Percentiles rank a stretch among this genome's conserved stretches.
Evolutionary conservation across 2,113 vertebrate genomes (phyloP).

Genomic region (Rattus norvegicus): GRCr8 NC_086020.1:249715501-249716000

Average conservation of each 20-base stretch:
- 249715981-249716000: background rate
- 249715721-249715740: conserved; percentile 72
- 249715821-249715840: conserved; percentile 72
- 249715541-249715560: conserved; percentile 2
- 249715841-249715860: conserved; percentile 72
- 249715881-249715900: conserved; percentile 71
- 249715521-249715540: conserved; percentile 14
- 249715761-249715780: conserved; percentile 69
- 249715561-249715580: conserved; percentile 34
- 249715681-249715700: conserved; percentile 75
- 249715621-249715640: conserved; percentile 57
- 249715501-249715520: conserved; percentile 24
- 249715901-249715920: conserved; percentile 75
- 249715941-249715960: conserved; percentile 45
- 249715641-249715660: conserved; percentile 67
- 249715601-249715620: conserved; percentile 12
- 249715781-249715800: conserved; percentile 72
- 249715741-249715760: conserved; percentile 72
- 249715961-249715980: conserved; percentile 19
- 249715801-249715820: conserved; percentile 72
- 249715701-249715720: conserved; percentile 70
- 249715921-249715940: conserved; percentile 80
- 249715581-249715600: conserved; percentile 24
- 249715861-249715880: conserved; percentile 75
- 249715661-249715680: conserved; percentile 77